Percentiles rank a stretch among this genome's conserved stretches.
Evolutionary conservation across 2,888 invertebrate species (phyloP).

Genomic region (Plutella xylostella): DNA sequence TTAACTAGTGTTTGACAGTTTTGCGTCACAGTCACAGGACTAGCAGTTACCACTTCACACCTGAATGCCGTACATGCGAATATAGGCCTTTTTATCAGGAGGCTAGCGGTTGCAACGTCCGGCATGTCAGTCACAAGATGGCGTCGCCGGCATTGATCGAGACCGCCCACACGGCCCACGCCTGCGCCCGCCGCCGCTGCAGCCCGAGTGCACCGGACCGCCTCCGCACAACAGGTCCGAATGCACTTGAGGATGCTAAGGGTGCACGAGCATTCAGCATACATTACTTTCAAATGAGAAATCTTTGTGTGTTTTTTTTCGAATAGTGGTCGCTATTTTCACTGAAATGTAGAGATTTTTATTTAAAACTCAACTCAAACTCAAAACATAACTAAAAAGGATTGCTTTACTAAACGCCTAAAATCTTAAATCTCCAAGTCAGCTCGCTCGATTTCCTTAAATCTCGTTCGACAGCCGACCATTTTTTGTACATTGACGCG

Average conservation of each 20-base stretch:
- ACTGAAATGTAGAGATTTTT: no score
- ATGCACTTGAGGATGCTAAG: background rate
- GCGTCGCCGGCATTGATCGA: slow-evolving; percentile 52
- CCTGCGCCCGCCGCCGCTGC: slow-evolving; percentile 49
- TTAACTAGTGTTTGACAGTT: no score
- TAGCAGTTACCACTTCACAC: no score
- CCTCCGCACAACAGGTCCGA: slow-evolving; percentile 21
- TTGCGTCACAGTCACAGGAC: no score
- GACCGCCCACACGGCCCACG: slow-evolving; percentile 59
- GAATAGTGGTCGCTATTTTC: no score
- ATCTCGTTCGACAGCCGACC: slow-evolving; percentile 25
- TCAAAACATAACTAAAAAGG: no score
- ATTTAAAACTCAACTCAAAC: no score
- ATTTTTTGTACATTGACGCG: slow-evolving; percentile 60
- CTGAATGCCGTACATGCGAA: no score
- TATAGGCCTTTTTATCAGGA: no score
- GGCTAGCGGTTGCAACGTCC: slow-evolving; percentile 23
- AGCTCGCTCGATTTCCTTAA: slow-evolving; percentile 32
- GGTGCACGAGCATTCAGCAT: background rate
- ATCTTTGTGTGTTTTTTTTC: no score
- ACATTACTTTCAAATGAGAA: background rate
- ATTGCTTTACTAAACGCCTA: no score
- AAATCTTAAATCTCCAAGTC: slow-evolving; percentile 21
- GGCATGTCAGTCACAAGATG: slow-evolving; percentile 42
- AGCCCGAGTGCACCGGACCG: slow-evolving; percentile 36